phyloP scores from a whole-genome alignment of 1,140 invertebrate genomes.

The Drosophila repleta region DNA sequence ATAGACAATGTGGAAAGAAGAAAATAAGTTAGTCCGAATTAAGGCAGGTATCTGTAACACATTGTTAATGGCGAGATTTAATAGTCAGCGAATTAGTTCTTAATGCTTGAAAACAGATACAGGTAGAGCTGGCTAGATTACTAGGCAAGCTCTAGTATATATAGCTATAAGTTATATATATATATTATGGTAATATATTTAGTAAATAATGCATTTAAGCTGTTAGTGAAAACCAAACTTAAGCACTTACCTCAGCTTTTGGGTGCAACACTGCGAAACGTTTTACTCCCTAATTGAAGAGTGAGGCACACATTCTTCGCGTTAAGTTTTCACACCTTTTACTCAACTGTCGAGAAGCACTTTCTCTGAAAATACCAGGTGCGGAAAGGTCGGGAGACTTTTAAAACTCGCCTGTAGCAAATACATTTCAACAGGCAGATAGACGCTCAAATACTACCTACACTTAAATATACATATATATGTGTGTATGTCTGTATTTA shows the following conservation, averaged over 20 bases:
- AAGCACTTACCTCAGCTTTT: no score
- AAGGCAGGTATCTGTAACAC: not conserved
- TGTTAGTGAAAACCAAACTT: no score
- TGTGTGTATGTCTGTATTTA: constrained; percentile 2
- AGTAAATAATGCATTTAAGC: no score
- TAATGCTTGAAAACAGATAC: no score
- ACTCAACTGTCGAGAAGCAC: not conserved
- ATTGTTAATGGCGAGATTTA: not conserved
- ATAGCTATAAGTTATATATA: no score
- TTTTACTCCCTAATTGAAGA: no score
- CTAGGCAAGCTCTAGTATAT: no score
- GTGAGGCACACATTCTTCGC: no score
- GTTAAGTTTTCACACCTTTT: no score
- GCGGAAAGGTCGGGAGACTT: not conserved
- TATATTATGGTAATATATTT: no score
- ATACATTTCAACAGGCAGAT: not conserved
- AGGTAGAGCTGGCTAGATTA: no score
- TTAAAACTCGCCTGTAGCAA: not conserved
- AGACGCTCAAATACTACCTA: not conserved
- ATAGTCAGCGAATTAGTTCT: not conserved
- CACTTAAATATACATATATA: not conserved
- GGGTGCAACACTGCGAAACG: no score
- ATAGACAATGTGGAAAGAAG: not conserved
- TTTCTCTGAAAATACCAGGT: not conserved
- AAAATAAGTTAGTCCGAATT: not conserved